phyloP scores from a whole-genome alignment of 2,888 invertebrate species.

The Neoitamus cyanurus region DNA sequence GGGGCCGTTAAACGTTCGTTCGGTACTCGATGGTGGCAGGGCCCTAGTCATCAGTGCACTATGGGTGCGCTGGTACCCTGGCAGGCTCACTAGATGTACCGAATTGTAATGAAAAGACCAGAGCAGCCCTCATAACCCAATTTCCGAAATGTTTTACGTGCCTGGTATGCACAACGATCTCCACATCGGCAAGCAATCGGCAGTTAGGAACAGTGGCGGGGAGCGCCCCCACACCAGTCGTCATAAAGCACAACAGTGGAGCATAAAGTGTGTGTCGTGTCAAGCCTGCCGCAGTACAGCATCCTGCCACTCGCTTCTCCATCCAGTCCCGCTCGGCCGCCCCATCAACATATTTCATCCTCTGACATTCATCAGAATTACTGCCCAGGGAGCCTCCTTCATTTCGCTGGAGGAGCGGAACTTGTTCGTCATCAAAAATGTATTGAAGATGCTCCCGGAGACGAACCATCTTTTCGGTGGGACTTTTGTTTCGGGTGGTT shows the following conservation, averaged over 20 bases:
- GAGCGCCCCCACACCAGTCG: background rate
- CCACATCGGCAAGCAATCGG: background rate
- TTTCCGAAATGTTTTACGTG: constrained; percentile 44
- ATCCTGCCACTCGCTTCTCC: background rate
- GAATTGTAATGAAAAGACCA: constrained; percentile 24
- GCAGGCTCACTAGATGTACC: background rate
- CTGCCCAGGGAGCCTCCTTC: background rate
- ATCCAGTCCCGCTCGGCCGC: background rate
- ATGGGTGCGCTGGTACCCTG: background rate
- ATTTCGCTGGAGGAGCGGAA: background rate
- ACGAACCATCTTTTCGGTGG: background rate
- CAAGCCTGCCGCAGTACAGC: background rate
- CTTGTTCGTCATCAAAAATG: constrained; percentile 19
- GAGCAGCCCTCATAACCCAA: constrained; percentile 32
- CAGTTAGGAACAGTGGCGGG: background rate
- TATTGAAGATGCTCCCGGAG: background rate
- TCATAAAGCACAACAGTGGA: background rate
- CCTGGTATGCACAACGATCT: background rate
- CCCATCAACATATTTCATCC: constrained; percentile 9
- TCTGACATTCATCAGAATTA: constrained; percentile 31
- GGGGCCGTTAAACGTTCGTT: background rate
- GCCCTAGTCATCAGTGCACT: background rate
- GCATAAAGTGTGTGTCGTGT: background rate
- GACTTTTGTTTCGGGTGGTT: background rate
- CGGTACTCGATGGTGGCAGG: background rate